Percentiles rank a stretch among this genome's conserved stretches.
phyloP scores from a whole-genome alignment of 2,888 invertebrate genomes.

The Artemia sp. region DNA sequence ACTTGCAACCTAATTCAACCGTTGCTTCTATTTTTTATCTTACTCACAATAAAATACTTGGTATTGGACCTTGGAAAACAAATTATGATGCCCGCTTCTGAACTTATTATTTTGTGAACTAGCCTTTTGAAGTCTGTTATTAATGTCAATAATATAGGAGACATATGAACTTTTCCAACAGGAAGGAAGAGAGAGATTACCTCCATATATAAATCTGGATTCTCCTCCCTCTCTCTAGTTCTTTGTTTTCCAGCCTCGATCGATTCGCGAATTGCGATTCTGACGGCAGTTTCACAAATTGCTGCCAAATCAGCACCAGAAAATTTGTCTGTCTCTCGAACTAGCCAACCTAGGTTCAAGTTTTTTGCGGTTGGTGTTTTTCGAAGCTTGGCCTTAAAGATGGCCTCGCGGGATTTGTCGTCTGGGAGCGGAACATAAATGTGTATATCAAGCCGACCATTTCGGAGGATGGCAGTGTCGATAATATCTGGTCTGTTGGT shows the following conservation, averaged over 20 bases:
- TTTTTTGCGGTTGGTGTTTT: conserved; percentile 90
- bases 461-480: conserved; percentile 94
- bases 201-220: conserved; percentile 60
- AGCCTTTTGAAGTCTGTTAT: too few relatives aligned
- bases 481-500: not conserved
- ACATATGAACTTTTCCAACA: too few relatives aligned
- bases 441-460: conserved; percentile 94
- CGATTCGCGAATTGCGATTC: conserved; percentile 91
- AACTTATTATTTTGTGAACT: too few relatives aligned
- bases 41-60: too few relatives aligned
- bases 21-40: too few relatives aligned
- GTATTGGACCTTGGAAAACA: too few relatives aligned
- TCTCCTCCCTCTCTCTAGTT: conserved; percentile 65
- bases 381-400: conserved; percentile 83
- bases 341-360: conserved; percentile 65
- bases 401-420: conserved; percentile 89
- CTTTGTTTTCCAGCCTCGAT: conserved; percentile 91
- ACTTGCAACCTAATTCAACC: too few relatives aligned
- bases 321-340: conserved; percentile 64
- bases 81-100: too few relatives aligned
- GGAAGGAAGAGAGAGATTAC: conserved; percentile 39
- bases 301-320: conserved; percentile 98
- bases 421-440: conserved; percentile 99
- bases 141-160: too few relatives aligned
- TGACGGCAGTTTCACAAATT: conserved; percentile 98